phyloP scores from a whole-genome alignment of 2,888 invertebrate genomes.

The Andricus curvator region DNA sequence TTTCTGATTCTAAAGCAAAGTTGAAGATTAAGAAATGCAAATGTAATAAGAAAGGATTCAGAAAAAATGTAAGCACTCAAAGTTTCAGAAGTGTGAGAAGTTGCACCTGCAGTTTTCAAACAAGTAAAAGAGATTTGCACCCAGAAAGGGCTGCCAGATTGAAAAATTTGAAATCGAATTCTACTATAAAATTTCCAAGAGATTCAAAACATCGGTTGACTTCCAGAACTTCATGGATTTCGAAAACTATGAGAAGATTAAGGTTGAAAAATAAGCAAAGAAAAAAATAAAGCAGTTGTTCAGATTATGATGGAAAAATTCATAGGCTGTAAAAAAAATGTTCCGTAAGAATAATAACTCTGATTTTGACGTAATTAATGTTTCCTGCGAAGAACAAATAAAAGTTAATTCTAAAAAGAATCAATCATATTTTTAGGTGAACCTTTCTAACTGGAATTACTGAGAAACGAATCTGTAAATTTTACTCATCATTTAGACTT shows the following conservation, averaged over 20 bases:
- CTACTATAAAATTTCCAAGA: background rate
- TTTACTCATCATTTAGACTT: background rate
- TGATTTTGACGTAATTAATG: background rate
- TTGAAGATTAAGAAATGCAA: constrained; percentile 20
- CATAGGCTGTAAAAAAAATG: background rate
- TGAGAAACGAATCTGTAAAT: background rate
- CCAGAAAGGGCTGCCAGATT: background rate
- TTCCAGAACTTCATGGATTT: constrained; percentile 11
- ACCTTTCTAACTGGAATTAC: background rate
- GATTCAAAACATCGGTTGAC: background rate
- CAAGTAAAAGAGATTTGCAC: background rate
- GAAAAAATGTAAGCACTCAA: background rate
- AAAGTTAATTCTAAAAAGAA: background rate
- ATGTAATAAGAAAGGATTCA: constrained; percentile 1
- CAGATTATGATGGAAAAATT: background rate
- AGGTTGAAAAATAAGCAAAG: background rate
- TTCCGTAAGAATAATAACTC: background rate
- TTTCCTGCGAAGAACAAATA: background rate
- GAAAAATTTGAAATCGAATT: background rate
- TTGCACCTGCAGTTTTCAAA: background rate
- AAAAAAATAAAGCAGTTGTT: background rate
- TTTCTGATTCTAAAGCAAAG: background rate
- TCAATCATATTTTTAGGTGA: background rate
- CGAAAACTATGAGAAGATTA: constrained; percentile 15
- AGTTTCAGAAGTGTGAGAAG: background rate